phyloP scores from a whole-genome alignment of 2,797 vertebrate species.

The Onychomys torridus region DNA sequence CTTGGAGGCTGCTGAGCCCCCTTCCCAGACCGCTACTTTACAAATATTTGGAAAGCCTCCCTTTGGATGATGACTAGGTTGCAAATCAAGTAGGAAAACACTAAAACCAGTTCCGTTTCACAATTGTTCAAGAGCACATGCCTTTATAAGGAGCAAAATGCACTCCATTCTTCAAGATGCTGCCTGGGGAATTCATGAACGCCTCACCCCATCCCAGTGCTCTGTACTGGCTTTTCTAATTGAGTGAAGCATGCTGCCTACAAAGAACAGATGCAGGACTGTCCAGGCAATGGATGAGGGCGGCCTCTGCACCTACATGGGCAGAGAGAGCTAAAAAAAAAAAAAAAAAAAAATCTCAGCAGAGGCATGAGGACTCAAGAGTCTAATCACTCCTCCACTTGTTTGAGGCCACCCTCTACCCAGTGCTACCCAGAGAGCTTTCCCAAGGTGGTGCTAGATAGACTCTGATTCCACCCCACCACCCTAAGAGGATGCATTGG shows the following conservation, averaged over 20 bases:
- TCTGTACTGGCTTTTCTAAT: not conserved
- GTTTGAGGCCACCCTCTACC: not conserved
- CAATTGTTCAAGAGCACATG: slow-evolving; percentile 34
- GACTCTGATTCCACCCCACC: not conserved
- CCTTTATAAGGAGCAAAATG: slow-evolving; percentile 61
- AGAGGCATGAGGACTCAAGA: not conserved
- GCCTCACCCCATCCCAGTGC: not conserved
- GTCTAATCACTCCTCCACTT: not conserved
- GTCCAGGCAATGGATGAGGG: not conserved
- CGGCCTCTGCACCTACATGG: not conserved
- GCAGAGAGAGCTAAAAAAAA: not conserved
- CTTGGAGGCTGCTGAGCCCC: not conserved
- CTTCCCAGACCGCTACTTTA: not conserved
- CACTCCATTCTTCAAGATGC: not conserved
- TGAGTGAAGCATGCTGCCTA: not conserved
- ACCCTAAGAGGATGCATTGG: fast-evolving
- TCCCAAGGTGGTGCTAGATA: not conserved
- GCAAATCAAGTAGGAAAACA: not conserved
- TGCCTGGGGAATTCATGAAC: slow-evolving; percentile 1
- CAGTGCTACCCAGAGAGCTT: not conserved
- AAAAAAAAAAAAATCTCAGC: not conserved
- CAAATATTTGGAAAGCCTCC: not conserved
- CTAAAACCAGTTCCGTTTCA: slow-evolving; percentile 6
- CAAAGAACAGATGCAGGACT: not conserved
- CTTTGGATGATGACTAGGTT: not conserved